phyloP scores from a whole-genome alignment of 2,797 vertebrate species.

The Argentina silus region DNA sequence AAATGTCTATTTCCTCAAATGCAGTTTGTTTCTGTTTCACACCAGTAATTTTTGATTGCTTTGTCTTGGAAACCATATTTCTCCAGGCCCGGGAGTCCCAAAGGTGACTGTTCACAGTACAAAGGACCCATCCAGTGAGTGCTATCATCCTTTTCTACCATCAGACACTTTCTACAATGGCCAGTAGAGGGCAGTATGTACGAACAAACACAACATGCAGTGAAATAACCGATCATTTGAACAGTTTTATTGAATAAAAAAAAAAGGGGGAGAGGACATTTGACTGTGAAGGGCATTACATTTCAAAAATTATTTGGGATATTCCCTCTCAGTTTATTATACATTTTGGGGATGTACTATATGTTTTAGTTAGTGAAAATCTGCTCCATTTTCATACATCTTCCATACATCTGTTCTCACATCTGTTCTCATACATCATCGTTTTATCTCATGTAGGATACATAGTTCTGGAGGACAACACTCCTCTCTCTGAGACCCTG shows the following conservation, averaged over 20 bases:
- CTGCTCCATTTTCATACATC: too few species aligned
- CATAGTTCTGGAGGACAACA: conserved; percentile 81
- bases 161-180: conserved; percentile 32
- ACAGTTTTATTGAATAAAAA: background rate
- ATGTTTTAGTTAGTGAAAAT: too few species aligned
- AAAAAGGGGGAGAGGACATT: background rate
- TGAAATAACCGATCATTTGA: background rate
- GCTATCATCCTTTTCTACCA: background rate
- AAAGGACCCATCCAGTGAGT: conserved; percentile 81
- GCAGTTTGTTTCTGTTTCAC: too few species aligned
- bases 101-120: conserved; percentile 80
- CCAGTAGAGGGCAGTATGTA: conserved; percentile 47
- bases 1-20: background rate
- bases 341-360: too few species aligned
- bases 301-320: too few species aligned
- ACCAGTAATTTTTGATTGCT: background rate
- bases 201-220: background rate
- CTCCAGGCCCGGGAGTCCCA: conserved; percentile 82
- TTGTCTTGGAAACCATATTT: conserved; percentile 13
- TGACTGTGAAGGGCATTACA: conserved; percentile 25
- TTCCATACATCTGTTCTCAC: too few species aligned
- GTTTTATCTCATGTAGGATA: conserved; percentile 68
- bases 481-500: conserved; percentile 69
- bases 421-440: background rate
- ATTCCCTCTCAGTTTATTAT: too few species aligned